A percentile compares a stretch with the other conserved stretches of the same genome.
Conservation (phyloP, 2,888 invertebrate species). For the Corythucha ciliata region DNA sequence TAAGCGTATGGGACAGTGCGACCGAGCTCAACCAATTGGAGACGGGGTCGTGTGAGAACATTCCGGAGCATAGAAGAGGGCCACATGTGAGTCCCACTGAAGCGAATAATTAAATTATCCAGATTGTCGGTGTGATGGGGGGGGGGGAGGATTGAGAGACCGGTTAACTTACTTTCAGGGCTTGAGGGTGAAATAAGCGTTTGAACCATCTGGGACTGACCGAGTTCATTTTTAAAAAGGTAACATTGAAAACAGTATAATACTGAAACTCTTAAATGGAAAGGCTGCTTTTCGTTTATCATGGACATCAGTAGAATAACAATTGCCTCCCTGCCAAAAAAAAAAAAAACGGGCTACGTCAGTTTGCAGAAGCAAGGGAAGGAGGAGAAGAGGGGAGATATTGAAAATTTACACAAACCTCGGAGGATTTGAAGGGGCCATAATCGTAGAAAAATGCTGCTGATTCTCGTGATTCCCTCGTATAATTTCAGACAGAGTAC, state of each 20-base stretch:
- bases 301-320: constrained; percentile 94
- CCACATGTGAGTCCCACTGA: constrained; percentile 49
- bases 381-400: neutral
- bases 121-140: neutral
- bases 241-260: constrained; percentile 97
- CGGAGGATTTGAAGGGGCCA: constrained; percentile 88
- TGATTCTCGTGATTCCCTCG: constrained; percentile 85
- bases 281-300: constrained; percentile 96
- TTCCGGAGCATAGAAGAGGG: constrained; percentile 83
- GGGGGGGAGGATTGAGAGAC: no score
- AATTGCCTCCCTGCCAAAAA: constrained; percentile 64
- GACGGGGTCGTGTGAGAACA: constrained; percentile 77
- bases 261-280: constrained; percentile 80
- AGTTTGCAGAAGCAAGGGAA: neutral
- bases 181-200: constrained; percentile 77
- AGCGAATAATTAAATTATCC: neutral
- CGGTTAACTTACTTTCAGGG: constrained; percentile 55
- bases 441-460: constrained; percentile 77
- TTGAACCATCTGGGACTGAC: constrained; percentile 79
- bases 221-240: constrained; percentile 81
- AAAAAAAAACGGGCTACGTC: neutral
- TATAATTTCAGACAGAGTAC: constrained; percentile 88
- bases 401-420: constrained; percentile 42
- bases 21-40: constrained; percentile 95
- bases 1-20: constrained; percentile 78